phyloP scores from a whole-genome alignment of 2,888 invertebrate species.

The Dasysyrphus albostriatus region DNA sequence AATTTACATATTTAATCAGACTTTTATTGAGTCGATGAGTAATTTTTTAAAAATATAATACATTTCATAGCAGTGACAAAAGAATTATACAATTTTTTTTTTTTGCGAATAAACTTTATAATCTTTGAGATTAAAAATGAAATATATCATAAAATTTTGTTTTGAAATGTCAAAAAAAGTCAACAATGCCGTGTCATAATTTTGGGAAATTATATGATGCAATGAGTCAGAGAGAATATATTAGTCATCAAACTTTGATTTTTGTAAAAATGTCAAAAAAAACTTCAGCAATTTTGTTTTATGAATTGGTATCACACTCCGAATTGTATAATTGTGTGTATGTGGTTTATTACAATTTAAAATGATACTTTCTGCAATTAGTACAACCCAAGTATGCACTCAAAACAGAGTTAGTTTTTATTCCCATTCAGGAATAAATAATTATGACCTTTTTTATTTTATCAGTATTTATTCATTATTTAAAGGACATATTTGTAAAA shows the following conservation, averaged over 20 bases:
- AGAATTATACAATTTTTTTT: not conserved
- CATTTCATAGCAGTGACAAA: not conserved
- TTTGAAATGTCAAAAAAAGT: constrained; percentile 17
- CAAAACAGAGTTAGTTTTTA: no score
- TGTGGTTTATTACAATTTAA: no score
- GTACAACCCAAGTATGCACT: no score
- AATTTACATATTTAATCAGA: constrained; percentile 3
- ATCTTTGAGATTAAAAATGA: not conserved
- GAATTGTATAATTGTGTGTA: no score
- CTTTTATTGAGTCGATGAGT: not conserved
- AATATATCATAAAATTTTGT: not conserved
- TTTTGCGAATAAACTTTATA: not conserved
- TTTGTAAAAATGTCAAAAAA: not conserved
- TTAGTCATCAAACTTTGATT: not conserved
- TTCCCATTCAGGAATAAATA: no score
- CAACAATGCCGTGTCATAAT: constrained; percentile 3
- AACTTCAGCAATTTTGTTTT: not conserved
- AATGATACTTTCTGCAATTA: no score
- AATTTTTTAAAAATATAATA: not conserved
- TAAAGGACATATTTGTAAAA: no score
- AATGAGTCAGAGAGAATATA: constrained; percentile 5
- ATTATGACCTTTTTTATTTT: no score
- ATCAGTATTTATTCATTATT: no score
- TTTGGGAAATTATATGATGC: not conserved
- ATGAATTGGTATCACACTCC: no score